A percentile compares a stretch with the other conserved stretches of the same genome.
Evolutionary conservation across 2,113 vertebrate genomes (phyloP).

Genomic region (Lagenorhynchus albirostris): DNA sequence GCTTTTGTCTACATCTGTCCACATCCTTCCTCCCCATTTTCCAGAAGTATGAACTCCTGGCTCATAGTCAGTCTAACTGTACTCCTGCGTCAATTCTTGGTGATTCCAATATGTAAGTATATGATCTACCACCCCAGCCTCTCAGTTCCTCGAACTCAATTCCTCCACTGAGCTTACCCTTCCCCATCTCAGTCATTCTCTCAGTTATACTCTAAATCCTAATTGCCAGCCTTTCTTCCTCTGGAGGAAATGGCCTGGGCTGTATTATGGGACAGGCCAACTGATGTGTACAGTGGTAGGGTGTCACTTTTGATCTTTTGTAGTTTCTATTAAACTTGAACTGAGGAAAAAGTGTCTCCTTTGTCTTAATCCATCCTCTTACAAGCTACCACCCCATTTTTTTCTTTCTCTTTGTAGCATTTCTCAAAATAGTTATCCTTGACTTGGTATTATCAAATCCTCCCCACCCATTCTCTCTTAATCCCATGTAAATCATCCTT

Average conservation of each 20-base stretch:
- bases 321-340: constrained; percentile 65
- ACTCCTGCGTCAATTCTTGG: background rate
- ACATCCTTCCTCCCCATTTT: background rate
- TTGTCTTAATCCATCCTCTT: background rate
- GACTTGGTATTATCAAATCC: background rate
- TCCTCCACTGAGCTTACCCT: background rate
- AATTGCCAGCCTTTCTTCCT: background rate
- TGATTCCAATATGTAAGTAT: background rate
- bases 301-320: background rate
- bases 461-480: background rate
- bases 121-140: background rate
- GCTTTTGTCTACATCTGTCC: background rate
- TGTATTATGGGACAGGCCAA: no score
- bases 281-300: background rate
- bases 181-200: background rate
- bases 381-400: background rate
- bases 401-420: background rate
- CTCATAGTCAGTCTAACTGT: background rate
- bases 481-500: background rate
- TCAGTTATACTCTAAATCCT: background rate
- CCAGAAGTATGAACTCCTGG: background rate
- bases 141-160: background rate
- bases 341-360: background rate
- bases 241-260: no score
- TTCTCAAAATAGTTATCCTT: background rate